Evolutionary conservation across 1,140 invertebrate species (phyloP), one percentile per base, ranked within the genome.

Genomic region (Teleogryllus occipitalis): DNA sequence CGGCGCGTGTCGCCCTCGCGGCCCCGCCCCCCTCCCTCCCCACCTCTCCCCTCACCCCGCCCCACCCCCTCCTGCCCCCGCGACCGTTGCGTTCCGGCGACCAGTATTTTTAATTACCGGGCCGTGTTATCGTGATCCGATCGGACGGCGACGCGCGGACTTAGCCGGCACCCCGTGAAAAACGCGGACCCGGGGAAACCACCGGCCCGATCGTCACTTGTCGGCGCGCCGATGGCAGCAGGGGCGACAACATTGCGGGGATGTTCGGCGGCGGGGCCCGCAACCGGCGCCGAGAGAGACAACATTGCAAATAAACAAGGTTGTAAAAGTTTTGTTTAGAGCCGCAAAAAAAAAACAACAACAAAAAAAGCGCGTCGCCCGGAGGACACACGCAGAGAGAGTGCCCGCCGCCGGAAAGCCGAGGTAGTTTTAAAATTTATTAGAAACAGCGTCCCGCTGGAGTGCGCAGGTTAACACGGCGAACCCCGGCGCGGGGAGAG

Each of bases 251-350:
- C 1, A 65, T 65, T 65, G 54, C 54, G 54, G 54, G 54, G 18
- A 65, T 65, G 54, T 65, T 65, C 18, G 54, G 54, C 54, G 54
- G 49, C 54, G 10, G 54, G 18, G 10, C 54, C 49, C 10, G 54
- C 18, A 10, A 18, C 18, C 54, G 54, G 54, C 49, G 54, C 10
- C 10, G 54, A 65, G 54, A 65, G 54, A 65, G 54, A 18, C 1
- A 7, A 65, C 54, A 65, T 65, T 65, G 54, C 54, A 65, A 65
- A 65, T 65, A 65, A 65, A 65, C 54, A 65, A 65, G 54, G 54
- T 65, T 65, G 54, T 65, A 65, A 65, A 65, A 65, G 54, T 65
- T 65, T 65, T 65, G 54, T 65, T 65, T 65, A 65, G 54, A 65
- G 54, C 54, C 10, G 54, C 54, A 65, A 65, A 65, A 54, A 54